These are phyloP conservation scores for Penaeus japonicus DNA, from an alignment of 1,140 invertebrate genomes.

Conservation along the genomic window DNA sequence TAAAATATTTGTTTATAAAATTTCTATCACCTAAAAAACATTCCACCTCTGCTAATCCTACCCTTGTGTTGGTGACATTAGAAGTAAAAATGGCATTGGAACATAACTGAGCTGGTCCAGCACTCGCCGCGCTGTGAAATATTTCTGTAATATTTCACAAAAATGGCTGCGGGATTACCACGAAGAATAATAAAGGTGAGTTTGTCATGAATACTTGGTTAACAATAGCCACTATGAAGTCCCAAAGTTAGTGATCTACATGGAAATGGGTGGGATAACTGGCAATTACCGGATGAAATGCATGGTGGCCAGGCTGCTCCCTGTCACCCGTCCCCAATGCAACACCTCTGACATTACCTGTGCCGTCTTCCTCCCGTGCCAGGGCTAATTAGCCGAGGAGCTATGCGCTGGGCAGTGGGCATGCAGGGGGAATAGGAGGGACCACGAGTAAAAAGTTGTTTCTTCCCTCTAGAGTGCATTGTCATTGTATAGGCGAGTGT, in stretches of 20 bases:
- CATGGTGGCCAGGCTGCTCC: neutral
- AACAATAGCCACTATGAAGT: no score
- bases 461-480: no score
- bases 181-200: conserved; percentile 58
- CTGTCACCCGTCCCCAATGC: neutral
- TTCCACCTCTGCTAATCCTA: neutral
- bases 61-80: neutral
- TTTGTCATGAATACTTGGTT: no score
- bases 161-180: conserved; percentile 59
- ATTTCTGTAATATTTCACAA: conserved; percentile 39
- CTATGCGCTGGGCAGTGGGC: no score
- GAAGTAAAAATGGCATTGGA: conserved; percentile 16
- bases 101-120: conserved; percentile 17
- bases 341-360: neutral
- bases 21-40: no score
- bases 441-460: no score
- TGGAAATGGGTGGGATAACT: neutral
- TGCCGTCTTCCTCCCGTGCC: neutral
- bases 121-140: conserved; percentile 18
- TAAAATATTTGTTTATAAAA: neutral
- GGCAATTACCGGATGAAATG: neutral
- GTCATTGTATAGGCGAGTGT: no score
- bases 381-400: no score
- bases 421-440: no score
- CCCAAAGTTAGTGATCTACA: neutral